A percentile compares a stretch with the other conserved stretches of the same genome.
Evolutionary conservation across 2,113 vertebrate genomes (phyloP).

Genomic region (Centropus bengalensis): DNA sequence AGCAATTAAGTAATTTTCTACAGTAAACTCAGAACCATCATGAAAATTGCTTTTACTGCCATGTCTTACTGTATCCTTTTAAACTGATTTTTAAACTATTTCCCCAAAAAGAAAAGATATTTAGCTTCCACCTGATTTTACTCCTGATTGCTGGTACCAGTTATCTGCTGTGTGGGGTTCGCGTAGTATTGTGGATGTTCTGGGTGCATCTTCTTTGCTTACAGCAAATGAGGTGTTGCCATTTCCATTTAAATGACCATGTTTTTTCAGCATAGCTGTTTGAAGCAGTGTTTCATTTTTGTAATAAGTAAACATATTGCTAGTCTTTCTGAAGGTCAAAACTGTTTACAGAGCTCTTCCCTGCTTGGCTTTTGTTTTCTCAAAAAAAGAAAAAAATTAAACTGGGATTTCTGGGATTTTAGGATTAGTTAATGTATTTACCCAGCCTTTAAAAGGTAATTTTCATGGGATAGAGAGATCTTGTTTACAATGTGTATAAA

Average conservation of each 20-base stretch:
- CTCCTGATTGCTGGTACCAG: not conserved
- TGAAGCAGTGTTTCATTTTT: not conserved
- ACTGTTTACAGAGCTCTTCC: constrained; percentile 14
- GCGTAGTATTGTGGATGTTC: not conserved
- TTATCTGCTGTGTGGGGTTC: not conserved
- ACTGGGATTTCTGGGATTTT: constrained; percentile 48
- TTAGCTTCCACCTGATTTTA: not conserved
- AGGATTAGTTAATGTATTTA: constrained; percentile 67
- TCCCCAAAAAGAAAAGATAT: not conserved
- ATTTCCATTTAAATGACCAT: not conserved
- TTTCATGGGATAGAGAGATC: constrained; percentile 60
- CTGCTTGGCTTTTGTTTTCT: constrained; percentile 1
- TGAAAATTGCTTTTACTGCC: not conserved
- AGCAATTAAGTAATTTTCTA: not conserved
- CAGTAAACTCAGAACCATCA: not conserved
- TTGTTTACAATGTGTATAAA: constrained; percentile 68
- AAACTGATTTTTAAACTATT: not conserved
- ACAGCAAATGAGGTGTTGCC: not conserved
- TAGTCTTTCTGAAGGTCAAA: constrained; percentile 1
- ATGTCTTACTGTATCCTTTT: not conserved
- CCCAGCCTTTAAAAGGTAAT: constrained; percentile 65
- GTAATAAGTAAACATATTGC: not conserved
- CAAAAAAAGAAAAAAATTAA: not conserved
- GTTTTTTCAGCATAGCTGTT: not conserved
- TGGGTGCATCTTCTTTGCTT: not conserved